These are phyloP conservation scores for Orchesella flavescens DNA, from an alignment of 2,888 invertebrate genomes.

Conservation along the genomic window DNA sequence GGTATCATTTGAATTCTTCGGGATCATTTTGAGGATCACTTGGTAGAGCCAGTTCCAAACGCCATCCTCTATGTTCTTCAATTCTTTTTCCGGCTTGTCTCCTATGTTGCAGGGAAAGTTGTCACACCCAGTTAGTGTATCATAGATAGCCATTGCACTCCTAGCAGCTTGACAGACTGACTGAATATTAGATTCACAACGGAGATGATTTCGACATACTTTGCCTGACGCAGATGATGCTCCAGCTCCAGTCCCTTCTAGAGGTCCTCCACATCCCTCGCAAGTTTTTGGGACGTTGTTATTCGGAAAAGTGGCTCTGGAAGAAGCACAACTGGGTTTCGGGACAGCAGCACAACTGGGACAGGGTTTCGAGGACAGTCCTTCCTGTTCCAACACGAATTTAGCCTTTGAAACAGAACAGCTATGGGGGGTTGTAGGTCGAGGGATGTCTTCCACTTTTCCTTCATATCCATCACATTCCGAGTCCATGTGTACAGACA, in stretches of 20 bases:
- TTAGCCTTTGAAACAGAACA: neutral
- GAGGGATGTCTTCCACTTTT: neutral
- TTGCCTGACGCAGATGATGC: neutral
- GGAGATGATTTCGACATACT: constrained; percentile 38
- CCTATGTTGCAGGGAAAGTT: constrained; percentile 55
- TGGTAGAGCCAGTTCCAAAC: constrained; percentile 56
- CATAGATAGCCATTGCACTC: constrained; percentile 55
- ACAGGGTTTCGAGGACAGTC: neutral
- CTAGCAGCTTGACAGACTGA: constrained; percentile 49
- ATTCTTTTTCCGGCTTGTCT: constrained; percentile 39
- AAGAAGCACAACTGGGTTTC: neutral
- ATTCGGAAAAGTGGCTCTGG: neutral
- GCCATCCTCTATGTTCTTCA: constrained; percentile 38
- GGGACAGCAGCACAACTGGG: neutral
- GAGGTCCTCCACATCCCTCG: neutral
- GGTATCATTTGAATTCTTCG: constrained; percentile 24
- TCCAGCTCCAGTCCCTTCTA: neutral
- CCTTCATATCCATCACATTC: neutral
- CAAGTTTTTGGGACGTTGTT: neutral
- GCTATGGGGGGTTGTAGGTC: constrained; percentile 11
- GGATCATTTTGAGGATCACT: constrained; percentile 35
- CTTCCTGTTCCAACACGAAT: neutral
- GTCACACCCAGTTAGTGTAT: constrained; percentile 50
- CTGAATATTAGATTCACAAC: constrained; percentile 29
- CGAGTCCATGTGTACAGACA: constrained; percentile 16